phyloP scores from a whole-genome alignment of 2,888 invertebrate genomes.

The Apodemia mormo region DNA sequence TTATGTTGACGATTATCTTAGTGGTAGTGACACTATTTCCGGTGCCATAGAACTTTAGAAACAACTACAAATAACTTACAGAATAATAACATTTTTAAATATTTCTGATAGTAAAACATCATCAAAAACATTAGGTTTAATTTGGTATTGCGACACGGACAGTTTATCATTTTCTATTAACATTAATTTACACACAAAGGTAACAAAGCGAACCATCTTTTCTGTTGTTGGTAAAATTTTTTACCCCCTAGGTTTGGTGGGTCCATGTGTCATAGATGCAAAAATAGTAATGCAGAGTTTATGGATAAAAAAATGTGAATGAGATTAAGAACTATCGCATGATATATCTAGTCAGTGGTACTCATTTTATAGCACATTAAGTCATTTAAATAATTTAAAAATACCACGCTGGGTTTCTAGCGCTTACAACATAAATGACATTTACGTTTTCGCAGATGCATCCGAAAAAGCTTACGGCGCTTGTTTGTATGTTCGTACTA shows the following conservation, averaged over 20 bases:
- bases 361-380: slow-evolving; percentile 15
- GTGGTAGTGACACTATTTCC: slow-evolving; percentile 30
- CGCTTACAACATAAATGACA: slow-evolving; percentile 26
- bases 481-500: slow-evolving; percentile 36
- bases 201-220: slow-evolving; percentile 41
- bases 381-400: slow-evolving; percentile 30
- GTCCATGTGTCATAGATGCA: slow-evolving; percentile 36
- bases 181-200: slow-evolving; percentile 28
- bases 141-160: slow-evolving; percentile 37
- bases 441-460: slow-evolving; percentile 43
- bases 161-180: slow-evolving; percentile 35
- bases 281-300: slow-evolving; percentile 37
- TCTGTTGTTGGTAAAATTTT: slow-evolving; percentile 39
- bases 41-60: slow-evolving; percentile 29
- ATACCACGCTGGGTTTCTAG: slow-evolving; percentile 37
- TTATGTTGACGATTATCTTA: background rate
- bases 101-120: background rate
- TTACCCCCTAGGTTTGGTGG: slow-evolving; percentile 40
- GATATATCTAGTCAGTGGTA: slow-evolving; percentile 26
- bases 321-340: slow-evolving; percentile 33
- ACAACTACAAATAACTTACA: slow-evolving; percentile 3
- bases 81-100: slow-evolving; percentile 26
- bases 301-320: slow-evolving; percentile 32
- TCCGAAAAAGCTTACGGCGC: no score
- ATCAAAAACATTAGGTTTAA: slow-evolving; percentile 36